These are phyloP conservation scores for Drosophila hamatofila DNA, from an alignment of 2,888 invertebrate species.

Conservation along the genomic window DNA sequence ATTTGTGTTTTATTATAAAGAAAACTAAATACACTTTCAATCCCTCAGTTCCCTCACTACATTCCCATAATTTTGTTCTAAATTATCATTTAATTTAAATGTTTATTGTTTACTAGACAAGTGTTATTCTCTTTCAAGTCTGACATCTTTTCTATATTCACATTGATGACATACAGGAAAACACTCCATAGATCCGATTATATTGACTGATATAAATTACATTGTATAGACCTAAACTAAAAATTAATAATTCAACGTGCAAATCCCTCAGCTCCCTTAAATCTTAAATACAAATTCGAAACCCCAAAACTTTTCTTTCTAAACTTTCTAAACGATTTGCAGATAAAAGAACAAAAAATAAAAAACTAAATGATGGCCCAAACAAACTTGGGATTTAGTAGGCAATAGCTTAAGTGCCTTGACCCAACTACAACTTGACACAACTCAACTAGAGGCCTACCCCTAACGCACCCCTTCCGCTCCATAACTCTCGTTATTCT, in stretches of 20 bases:
- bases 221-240: background rate
- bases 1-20: too few species aligned
- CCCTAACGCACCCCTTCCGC: background rate
- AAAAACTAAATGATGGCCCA: background rate
- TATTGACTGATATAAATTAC: background rate
- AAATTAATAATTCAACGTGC: background rate
- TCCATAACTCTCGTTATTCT: background rate
- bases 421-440: conserved; percentile 7
- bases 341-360: background rate
- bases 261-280: background rate
- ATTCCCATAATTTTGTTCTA: too few species aligned
- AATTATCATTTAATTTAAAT: too few species aligned
- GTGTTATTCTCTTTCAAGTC: too few species aligned
- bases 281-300: background rate
- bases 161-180: too few species aligned
- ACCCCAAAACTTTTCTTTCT: background rate
- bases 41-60: too few species aligned
- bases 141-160: too few species aligned
- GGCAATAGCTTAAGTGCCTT: conserved; percentile 12
- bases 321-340: background rate
- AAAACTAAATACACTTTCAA: too few species aligned
- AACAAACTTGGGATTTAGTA: conserved; percentile 4
- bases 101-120: too few species aligned
- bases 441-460: background rate
- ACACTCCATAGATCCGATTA: background rate